phyloP scores from a whole-genome alignment of 2,888 invertebrate species.

The Thereva unica region DNA sequence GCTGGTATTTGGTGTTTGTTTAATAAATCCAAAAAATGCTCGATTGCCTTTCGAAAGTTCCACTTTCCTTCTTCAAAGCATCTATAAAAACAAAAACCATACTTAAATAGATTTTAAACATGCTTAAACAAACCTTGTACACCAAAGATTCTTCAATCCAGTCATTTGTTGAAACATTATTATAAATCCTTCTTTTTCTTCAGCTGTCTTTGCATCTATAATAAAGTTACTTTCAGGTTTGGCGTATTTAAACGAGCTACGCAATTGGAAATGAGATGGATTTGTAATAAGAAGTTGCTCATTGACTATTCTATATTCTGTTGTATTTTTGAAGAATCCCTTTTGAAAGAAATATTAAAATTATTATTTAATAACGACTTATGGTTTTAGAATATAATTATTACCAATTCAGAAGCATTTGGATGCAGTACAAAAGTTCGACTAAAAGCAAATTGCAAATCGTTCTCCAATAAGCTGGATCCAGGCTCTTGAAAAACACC shows the following conservation, averaged over 20 bases:
- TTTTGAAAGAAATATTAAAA: conserved; percentile 2
- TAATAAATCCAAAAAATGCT: conserved; percentile 29
- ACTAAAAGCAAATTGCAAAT: conserved; percentile 38
- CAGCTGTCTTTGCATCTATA: conserved; percentile 16
- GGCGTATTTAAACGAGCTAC: conserved; percentile 35
- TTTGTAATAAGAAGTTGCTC: conserved; percentile 35
- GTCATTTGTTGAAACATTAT: conserved; percentile 41
- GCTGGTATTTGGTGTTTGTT: conserved; percentile 32
- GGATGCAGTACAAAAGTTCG: conserved; percentile 41
- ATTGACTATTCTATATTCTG: conserved; percentile 41
- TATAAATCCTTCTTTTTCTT: conserved; percentile 40
- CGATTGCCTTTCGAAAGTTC: conserved; percentile 38
- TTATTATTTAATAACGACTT: neutral
- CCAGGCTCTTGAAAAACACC: conserved; percentile 32
- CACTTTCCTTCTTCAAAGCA: conserved; percentile 37
- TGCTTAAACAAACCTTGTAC: conserved; percentile 28
- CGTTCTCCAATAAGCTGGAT: conserved; percentile 33
- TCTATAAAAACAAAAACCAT: conserved; percentile 16
- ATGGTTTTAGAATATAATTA: neutral
- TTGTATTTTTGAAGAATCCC: conserved; percentile 39
- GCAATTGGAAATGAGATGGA: conserved; percentile 35
- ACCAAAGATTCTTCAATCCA: conserved; percentile 38
- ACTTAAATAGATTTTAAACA: neutral
- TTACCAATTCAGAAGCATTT: conserved; percentile 31
- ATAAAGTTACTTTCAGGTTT: conserved; percentile 2